Percentiles rank a stretch among this genome's conserved stretches.
phyloP scores from a whole-genome alignment of 2,113 vertebrate species.

The Proteles cristata region DNA sequence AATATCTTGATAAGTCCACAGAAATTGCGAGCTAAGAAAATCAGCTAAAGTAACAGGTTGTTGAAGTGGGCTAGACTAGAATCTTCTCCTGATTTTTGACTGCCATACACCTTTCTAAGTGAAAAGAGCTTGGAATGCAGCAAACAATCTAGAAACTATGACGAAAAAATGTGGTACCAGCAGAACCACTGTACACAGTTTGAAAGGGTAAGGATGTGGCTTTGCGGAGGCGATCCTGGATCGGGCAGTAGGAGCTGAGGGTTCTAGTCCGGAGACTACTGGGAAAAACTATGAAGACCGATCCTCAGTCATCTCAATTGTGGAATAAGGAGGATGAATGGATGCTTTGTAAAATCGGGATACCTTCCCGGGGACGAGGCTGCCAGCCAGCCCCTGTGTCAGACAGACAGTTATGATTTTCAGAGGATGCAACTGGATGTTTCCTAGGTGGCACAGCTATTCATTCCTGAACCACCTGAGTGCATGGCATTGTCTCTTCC shows the following conservation, averaged over 20 bases:
- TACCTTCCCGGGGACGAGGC: constrained; percentile 13
- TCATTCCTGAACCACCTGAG: constrained; percentile 44
- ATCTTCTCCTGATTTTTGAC: not conserved
- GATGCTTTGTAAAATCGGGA: not conserved
- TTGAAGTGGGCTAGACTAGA: not conserved
- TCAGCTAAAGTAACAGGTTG: not conserved
- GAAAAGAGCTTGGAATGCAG: not conserved
- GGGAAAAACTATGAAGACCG: not conserved
- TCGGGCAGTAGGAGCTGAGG: not conserved
- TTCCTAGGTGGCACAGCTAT: not conserved
- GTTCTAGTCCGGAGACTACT: not conserved
- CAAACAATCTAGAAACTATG: not conserved
- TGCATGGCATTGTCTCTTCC: constrained; percentile 52
- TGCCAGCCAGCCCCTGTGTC: not conserved
- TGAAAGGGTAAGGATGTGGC: not conserved
- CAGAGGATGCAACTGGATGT: constrained; percentile 22
- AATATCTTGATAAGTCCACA: not conserved
- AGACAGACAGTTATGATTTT: constrained; percentile 43
- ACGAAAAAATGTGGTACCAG: not conserved
- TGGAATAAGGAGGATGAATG: constrained; percentile 25
- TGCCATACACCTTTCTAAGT: not conserved
- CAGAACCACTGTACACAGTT: not conserved
- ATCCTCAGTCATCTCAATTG: not conserved
- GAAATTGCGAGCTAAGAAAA: constrained; percentile 12
- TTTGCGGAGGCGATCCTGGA: not conserved